phyloP scores from a whole-genome alignment of 1,140 invertebrate species.

The Nomia melanderi region DNA sequence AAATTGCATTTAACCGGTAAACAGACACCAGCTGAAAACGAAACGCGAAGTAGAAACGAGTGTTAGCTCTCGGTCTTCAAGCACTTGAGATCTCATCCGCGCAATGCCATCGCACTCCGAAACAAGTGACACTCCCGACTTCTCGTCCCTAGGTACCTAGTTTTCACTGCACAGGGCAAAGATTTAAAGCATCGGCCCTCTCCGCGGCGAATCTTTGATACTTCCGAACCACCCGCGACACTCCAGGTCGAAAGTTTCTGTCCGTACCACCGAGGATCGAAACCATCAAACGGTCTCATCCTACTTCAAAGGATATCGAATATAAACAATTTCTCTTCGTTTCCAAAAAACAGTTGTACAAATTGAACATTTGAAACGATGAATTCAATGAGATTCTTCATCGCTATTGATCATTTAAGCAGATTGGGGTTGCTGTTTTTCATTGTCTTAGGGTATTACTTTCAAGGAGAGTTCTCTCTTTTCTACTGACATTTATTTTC shows the following conservation, averaged over 20 bases:
- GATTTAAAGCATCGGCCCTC: constrained; percentile 17
- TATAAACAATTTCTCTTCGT: too few relatives aligned
- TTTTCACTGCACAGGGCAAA: background rate
- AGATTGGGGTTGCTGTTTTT: constrained; percentile 21
- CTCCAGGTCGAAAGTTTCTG: background rate
- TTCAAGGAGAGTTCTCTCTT: background rate
- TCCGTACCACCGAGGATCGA: too few relatives aligned
- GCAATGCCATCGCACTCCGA: constrained; percentile 1
- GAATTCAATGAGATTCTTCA: too few relatives aligned
- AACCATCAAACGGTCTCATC: too few relatives aligned
- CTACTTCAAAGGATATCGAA: too few relatives aligned
- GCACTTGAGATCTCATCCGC: constrained; percentile 16
- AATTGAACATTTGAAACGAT: too few relatives aligned
- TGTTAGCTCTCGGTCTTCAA: constrained; percentile 10
- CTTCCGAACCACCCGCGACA: background rate
- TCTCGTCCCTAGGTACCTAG: background rate
- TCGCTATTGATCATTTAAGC: constrained; percentile 22
- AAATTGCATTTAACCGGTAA: constrained; percentile 39
- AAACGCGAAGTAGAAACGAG: constrained; percentile 9
- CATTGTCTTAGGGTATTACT: too few relatives aligned
- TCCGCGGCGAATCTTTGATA: background rate
- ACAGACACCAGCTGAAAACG: constrained; percentile 28
- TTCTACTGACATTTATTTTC: constrained; percentile 14
- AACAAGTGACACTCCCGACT: constrained; percentile 27
- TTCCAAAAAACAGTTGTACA: too few relatives aligned